Evolutionary conservation across 2,888 invertebrate species (phyloP).

Genomic region (Meghimatium bilineatum): DNA sequence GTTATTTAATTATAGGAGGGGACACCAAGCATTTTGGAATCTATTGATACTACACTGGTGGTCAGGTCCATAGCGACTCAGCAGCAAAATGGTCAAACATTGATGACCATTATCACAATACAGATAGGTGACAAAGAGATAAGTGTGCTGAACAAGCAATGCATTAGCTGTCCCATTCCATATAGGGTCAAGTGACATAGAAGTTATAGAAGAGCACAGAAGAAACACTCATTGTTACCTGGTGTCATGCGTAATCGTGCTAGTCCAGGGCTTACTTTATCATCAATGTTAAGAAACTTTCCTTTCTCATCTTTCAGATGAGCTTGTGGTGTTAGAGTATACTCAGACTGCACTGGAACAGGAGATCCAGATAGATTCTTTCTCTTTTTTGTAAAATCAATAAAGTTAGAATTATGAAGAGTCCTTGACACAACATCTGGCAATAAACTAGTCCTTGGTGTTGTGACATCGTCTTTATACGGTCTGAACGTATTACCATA

Average conservation of each 20-base stretch:
- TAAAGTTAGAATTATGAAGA: background rate
- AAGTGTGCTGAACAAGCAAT: too few species aligned
- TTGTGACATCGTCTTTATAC: background rate
- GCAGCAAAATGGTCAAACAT: too few species aligned
- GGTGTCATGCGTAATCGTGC: slow-evolving; percentile 67
- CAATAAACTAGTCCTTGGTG: background rate
- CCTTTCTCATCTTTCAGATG: background rate
- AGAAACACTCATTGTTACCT: slow-evolving; percentile 56
- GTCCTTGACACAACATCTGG: slow-evolving; percentile 31
- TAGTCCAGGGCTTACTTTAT: slow-evolving; percentile 66
- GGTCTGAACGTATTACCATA: background rate
- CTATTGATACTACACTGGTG: too few species aligned
- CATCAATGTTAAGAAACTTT: slow-evolving; percentile 41
- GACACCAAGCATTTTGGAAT: too few species aligned
- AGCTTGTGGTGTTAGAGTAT: background rate
- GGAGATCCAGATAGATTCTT: background rate
- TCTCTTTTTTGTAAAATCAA: background rate
- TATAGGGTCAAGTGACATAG: too few species aligned
- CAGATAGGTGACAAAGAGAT: too few species aligned
- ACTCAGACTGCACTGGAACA: background rate
- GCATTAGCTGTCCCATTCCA: too few species aligned
- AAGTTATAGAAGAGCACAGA: background rate
- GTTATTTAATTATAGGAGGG: too few species aligned
- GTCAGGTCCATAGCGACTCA: too few species aligned
- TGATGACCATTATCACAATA: too few species aligned